phyloP scores from a whole-genome alignment of 2,797 vertebrate genomes.

The Thaleichthys pacificus region DNA sequence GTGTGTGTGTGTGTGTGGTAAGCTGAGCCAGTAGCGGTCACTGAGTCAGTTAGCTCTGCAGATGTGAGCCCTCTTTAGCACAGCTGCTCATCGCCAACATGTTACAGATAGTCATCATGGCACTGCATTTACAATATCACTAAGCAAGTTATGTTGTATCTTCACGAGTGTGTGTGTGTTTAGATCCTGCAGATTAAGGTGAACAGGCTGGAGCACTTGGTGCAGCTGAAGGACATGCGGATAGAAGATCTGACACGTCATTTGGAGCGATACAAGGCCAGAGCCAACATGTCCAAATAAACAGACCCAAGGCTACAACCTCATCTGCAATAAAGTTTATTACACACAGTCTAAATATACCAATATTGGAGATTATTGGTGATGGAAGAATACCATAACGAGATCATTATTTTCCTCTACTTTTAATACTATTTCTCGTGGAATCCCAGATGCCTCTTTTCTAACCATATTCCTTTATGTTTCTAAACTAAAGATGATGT shows the following conservation, averaged over 20 bases:
- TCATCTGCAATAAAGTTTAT: no score
- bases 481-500: no score
- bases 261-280: constrained; percentile 64
- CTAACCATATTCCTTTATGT: neutral
- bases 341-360: no score
- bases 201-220: constrained; percentile 74
- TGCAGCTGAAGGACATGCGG: constrained; percentile 78
- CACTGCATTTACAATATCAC: neutral
- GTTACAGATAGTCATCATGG: constrained; percentile 11
- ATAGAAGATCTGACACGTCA: constrained; percentile 71
- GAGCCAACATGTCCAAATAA: constrained; percentile 46
- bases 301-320: neutral
- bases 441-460: neutral
- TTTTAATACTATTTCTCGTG: neutral
- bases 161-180: constrained; percentile 22
- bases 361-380: no score
- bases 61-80: constrained; percentile 46
- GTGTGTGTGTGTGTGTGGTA: constrained; percentile 43
- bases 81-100: constrained; percentile 22
- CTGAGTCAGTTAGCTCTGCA: constrained; percentile 60
- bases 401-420: no score
- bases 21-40: constrained; percentile 60
- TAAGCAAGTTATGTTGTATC: neutral
- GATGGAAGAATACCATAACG: no score
- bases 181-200: constrained; percentile 84